These are phyloP conservation scores for Oriolus oriolus DNA, from an alignment of 2,113 vertebrate species.

Conservation along the genomic window DNA sequence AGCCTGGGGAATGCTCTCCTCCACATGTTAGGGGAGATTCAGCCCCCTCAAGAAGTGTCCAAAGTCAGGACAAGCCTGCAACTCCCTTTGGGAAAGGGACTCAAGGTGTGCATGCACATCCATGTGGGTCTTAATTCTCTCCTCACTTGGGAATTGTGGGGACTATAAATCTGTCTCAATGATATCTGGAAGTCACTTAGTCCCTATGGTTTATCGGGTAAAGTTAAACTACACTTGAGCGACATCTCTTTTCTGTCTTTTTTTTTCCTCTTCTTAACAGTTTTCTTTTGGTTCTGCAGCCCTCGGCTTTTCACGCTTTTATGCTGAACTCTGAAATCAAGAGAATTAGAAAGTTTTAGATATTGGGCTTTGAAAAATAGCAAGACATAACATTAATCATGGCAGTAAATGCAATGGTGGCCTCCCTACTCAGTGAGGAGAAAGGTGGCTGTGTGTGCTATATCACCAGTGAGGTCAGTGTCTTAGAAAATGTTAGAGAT, in stretches of 20 bases:
- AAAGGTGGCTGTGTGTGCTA: not conserved
- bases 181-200: not conserved
- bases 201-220: not conserved
- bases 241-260: not conserved
- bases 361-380: not conserved
- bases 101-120: too few species aligned
- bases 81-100: not conserved
- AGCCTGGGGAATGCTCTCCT: rapidly evolving
- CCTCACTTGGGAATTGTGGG: not conserved
- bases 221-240: not conserved
- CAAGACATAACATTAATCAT: not conserved
- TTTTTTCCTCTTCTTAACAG: not conserved
- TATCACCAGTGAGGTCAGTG: not conserved
- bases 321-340: not conserved
- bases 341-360: not conserved
- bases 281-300: not conserved
- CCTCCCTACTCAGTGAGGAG: not conserved
- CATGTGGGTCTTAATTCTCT: not conserved
- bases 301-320: not conserved
- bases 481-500: not conserved
- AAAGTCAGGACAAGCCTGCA: not conserved
- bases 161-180: not conserved
- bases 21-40: rapidly evolving
- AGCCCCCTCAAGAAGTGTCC: too few species aligned
- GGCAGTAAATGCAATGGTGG: not conserved